phyloP scores from a whole-genome alignment of 92 coral and sea anemone species.

The Blastomussa wellsi region DNA sequence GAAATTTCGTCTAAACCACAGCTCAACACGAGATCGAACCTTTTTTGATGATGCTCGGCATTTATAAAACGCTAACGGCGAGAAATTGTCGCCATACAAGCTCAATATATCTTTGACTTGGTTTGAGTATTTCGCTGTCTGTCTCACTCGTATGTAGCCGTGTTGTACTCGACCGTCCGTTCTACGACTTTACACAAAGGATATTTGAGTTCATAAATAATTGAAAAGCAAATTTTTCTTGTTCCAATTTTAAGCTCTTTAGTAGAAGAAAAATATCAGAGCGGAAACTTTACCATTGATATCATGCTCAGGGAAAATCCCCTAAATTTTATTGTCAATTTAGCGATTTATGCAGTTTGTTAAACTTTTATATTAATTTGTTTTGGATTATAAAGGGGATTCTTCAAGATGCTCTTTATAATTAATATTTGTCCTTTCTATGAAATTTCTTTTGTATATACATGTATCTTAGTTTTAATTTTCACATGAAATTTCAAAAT shows the following conservation, averaged over 20 bases:
- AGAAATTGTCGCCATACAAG: not conserved
- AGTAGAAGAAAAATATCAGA: not conserved
- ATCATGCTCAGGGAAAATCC: constrained; percentile 72
- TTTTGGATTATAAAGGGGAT: not conserved
- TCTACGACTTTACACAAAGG: constrained; percentile 33
- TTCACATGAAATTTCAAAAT: not conserved
- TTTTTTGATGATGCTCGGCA: not conserved
- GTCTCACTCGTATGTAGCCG: not conserved
- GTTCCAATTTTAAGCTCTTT: constrained; percentile 1
- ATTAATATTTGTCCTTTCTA: not conserved
- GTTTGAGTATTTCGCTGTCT: not conserved
- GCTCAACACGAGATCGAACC: too few species aligned
- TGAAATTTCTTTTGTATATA: not conserved
- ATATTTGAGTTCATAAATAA: constrained; percentile 35
- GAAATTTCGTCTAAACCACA: not conserved
- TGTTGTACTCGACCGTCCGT: not conserved
- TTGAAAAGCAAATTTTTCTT: constrained; percentile 20
- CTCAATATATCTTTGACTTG: not conserved
- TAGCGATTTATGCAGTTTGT: not conserved
- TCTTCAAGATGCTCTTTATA: not conserved
- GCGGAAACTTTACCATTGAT: constrained; percentile 28
- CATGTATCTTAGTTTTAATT: not conserved
- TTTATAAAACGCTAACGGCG: not conserved
- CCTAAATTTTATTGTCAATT: constrained; percentile 23
- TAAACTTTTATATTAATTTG: not conserved